A percentile compares a stretch with the other conserved stretches of the same genome.
phyloP scores from a whole-genome alignment of 2,888 invertebrate genomes.

The Seira sanloemensis region DNA sequence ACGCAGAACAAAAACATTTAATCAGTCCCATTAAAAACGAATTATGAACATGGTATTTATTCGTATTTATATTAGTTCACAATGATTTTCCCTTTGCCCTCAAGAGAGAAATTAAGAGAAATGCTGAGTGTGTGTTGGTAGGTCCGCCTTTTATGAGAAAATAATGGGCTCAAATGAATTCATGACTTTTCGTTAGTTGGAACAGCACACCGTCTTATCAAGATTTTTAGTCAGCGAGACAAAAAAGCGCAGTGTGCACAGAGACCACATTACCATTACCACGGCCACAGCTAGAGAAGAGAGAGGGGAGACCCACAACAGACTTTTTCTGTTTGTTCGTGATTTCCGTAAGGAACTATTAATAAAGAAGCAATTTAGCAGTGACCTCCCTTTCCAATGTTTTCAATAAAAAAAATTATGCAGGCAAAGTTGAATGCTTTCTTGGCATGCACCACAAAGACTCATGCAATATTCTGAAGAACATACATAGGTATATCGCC shows the following conservation, averaged over 20 bases:
- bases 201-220: slow-evolving; percentile 7
- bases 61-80: background rate
- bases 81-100: too few relatives aligned
- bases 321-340: slow-evolving; percentile 34
- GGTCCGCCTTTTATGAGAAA: slow-evolving; percentile 72
- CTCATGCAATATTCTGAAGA: background rate
- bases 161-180: slow-evolving; percentile 68
- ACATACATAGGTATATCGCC: background rate
- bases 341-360: slow-evolving; percentile 63
- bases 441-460: slow-evolving; percentile 31
- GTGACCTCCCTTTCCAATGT: slow-evolving; percentile 59
- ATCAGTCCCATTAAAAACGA: slow-evolving; percentile 61
- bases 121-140: slow-evolving; percentile 43
- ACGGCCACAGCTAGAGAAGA: background rate
- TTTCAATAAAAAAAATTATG: slow-evolving; percentile 60
- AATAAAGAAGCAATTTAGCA: slow-evolving; percentile 60
- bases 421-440: slow-evolving; percentile 15
- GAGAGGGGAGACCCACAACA: background rate
- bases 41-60: slow-evolving; percentile 25
- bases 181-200: background rate
- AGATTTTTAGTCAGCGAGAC: slow-evolving; percentile 10
- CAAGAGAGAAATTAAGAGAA: slow-evolving; percentile 3
- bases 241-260: too few relatives aligned
- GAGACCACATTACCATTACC: too few relatives aligned
- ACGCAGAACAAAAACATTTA: slow-evolving; percentile 36